phyloP scores from a whole-genome alignment of 2,113 vertebrate species.

The Grammomys dolichurus region DNA sequence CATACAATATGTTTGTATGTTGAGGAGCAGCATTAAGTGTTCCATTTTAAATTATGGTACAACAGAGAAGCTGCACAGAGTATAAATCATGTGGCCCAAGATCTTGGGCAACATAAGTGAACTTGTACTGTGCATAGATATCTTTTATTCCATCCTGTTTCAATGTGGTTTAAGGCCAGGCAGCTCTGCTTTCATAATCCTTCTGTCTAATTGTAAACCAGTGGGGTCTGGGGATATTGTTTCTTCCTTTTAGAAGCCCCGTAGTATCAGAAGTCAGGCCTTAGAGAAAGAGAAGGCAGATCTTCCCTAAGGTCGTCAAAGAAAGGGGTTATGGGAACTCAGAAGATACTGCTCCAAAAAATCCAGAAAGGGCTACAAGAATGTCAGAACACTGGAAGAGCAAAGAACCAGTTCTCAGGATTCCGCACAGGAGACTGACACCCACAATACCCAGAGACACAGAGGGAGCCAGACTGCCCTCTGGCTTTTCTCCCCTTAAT shows the following conservation, averaged over 20 bases:
- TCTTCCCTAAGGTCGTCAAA: neutral
- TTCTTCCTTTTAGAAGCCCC: neutral
- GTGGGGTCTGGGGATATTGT: rapidly evolving
- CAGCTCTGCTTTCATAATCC: too few relatives aligned
- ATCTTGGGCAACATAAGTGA: neutral
- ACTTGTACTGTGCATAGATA: neutral
- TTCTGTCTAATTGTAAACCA: neutral
- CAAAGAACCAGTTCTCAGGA: neutral
- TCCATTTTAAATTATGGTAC: neutral
- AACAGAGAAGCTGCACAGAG: neutral
- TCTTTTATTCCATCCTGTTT: neutral
- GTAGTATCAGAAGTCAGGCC: neutral
- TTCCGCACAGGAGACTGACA: neutral
- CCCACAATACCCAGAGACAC: neutral
- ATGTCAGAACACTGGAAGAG: neutral
- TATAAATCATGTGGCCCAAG: neutral
- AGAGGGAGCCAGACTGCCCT: neutral
- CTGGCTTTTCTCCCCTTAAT: neutral
- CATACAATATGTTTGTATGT: neutral
- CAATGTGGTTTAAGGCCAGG: neutral
- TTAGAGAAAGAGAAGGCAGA: neutral
- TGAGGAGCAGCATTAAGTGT: neutral
- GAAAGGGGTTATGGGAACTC: neutral
- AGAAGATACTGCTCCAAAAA: neutral
- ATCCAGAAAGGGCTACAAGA: neutral